Conservation (phyloP, 2,113 vertebrate genomes). For the Danionella cerebrum region DNA sequence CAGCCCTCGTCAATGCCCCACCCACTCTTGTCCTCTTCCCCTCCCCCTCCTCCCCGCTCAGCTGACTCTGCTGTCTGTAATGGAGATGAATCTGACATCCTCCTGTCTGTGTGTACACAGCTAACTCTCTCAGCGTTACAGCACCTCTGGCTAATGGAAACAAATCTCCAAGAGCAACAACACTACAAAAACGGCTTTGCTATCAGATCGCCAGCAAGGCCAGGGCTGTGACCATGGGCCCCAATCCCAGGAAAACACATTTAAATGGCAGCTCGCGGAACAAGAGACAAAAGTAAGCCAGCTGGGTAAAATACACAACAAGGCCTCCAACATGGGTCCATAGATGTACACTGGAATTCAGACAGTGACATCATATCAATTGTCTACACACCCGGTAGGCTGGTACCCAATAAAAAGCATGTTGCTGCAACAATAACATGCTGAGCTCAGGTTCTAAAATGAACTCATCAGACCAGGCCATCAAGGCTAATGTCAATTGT, state of each 20-base stretch:
- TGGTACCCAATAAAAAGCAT: not conserved
- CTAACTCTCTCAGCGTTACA: constrained; percentile 12
- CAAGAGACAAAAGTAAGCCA: not conserved
- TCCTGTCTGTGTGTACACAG: constrained; percentile 35
- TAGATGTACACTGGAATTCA: not conserved
- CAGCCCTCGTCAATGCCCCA: not conserved
- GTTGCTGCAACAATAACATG: not conserved
- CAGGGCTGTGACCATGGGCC: not conserved
- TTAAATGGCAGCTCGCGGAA: not conserved
- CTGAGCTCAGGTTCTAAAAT: not conserved
- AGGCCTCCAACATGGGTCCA: not conserved
- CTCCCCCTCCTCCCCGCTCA: not conserved
- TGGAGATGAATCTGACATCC: constrained; percentile 28
- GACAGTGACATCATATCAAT: not conserved
- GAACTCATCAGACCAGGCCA: constrained; percentile 2
- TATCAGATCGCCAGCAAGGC: not conserved
- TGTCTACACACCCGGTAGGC: not conserved
- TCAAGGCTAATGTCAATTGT: not conserved
- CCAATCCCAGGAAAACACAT: not conserved
- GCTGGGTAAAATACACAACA: not conserved
- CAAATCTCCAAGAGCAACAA: constrained; percentile 14
- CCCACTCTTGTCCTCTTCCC: not conserved
- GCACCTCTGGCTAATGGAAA: not conserved
- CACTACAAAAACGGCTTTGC: constrained; percentile 15
- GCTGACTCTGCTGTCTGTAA: constrained; percentile 31